Conservation (phyloP, 2,113 vertebrate species). For the Panthera tigris region DNA sequence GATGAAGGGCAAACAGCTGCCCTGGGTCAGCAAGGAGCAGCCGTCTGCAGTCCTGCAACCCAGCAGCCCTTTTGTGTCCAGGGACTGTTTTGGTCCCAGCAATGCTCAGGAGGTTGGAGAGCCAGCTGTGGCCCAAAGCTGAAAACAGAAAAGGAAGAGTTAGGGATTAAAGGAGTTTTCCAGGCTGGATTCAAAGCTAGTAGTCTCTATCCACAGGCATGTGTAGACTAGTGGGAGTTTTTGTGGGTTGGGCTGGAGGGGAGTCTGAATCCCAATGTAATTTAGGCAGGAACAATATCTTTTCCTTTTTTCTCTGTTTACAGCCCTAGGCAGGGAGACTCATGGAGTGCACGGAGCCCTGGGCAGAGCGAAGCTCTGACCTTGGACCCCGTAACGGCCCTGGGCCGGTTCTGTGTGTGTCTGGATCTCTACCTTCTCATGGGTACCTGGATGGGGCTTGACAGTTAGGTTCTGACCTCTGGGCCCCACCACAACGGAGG, state of each 20-base stretch:
- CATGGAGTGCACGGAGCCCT: not conserved
- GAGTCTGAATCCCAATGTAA: not conserved
- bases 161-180: conserved; percentile 34
- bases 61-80: not conserved
- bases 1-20: conserved; percentile 41
- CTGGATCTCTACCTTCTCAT: not conserved
- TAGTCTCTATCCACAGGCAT: not conserved
- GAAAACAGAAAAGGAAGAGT: conserved; percentile 11
- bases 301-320: not conserved
- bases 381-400: not conserved
- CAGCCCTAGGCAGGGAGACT: not conserved
- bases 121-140: conserved; percentile 59
- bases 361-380: not conserved
- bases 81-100: conserved; percentile 47
- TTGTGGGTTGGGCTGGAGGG: not conserved
- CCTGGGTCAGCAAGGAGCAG: conserved; percentile 30
- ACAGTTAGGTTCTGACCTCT: not conserved
- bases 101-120: conserved; percentile 48
- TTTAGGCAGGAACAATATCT: not conserved
- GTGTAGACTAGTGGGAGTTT: not conserved
- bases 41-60: conserved; percentile 44
- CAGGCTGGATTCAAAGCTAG: conserved; percentile 34
- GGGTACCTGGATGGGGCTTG: not conserved
- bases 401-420: not conserved
- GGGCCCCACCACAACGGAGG: not conserved